phyloP scores from a whole-genome alignment of 2,797 vertebrate species.

The Chloroceryle inda region DNA sequence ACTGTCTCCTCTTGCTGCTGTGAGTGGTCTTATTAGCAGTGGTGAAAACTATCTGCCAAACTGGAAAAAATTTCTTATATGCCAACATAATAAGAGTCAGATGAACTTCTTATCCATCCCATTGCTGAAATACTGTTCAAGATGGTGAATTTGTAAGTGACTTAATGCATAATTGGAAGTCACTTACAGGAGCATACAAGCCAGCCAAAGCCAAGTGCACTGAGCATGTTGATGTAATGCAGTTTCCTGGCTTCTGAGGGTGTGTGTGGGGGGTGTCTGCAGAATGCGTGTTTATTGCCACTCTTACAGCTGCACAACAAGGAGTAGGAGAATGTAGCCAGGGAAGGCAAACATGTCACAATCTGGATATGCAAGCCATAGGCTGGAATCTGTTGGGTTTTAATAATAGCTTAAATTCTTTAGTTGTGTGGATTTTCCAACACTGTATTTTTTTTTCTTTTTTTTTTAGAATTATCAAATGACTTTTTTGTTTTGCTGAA shows the following conservation, averaged over 20 bases:
- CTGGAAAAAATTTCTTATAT: not conserved
- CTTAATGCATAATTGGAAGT: not conserved
- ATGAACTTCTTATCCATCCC: not conserved
- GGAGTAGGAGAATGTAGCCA: not conserved
- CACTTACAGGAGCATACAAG: not conserved
- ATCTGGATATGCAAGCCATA: not conserved
- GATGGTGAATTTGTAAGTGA: not conserved
- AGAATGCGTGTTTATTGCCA: fast-evolving
- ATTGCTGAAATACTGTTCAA: not conserved
- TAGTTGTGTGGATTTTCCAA: not conserved
- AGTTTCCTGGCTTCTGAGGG: not conserved
- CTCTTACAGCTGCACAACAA: not conserved
- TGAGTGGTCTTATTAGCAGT: not conserved
- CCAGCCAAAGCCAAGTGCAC: not conserved
- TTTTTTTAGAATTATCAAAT: not conserved
- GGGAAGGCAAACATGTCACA: not conserved
- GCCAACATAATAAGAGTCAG: not conserved
- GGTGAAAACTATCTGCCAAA: not conserved
- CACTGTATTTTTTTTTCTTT: not conserved
- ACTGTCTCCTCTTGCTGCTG: not conserved
- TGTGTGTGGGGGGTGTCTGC: not conserved
- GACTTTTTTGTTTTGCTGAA: not conserved
- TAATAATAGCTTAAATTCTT: not conserved
- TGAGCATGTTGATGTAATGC: not conserved
- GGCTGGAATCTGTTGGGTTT: not conserved